Conservation (phyloP, 2,888 invertebrate species). For the Phlogophora meticulosa region DNA sequence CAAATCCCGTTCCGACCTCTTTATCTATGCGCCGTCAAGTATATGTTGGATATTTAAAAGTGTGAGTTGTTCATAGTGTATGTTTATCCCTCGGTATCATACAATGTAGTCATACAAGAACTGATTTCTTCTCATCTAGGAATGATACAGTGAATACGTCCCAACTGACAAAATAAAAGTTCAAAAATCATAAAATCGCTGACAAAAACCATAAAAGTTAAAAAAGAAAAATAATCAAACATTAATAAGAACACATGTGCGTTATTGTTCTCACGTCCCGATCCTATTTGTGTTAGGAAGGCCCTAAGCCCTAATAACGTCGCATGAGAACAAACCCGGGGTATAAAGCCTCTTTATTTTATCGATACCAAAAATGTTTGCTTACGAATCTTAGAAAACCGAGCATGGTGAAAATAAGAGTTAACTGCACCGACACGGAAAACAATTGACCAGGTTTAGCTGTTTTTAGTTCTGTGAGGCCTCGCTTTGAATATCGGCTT, state of each 20-base stretch:
- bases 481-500: slow-evolving; percentile 22
- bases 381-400: slow-evolving; percentile 1
- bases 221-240: too few relatives aligned
- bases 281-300: background rate
- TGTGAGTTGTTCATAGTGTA: background rate
- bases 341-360: background rate
- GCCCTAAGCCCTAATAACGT: background rate
- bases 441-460: slow-evolving; percentile 24
- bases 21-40: too few relatives aligned
- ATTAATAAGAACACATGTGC: background rate
- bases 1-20: too few relatives aligned
- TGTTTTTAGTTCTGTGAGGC: slow-evolving; percentile 22
- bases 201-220: too few relatives aligned
- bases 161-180: too few relatives aligned
- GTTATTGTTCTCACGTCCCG: background rate
- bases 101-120: background rate
- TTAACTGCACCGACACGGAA: background rate
- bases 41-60: too few relatives aligned
- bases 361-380: slow-evolving; percentile 14
- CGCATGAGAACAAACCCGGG: background rate
- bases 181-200: too few relatives aligned
- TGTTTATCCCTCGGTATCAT: background rate
- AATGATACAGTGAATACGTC: background rate
- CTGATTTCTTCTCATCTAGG: background rate
- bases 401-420: slow-evolving; percentile 7